These are phyloP conservation scores for Mus caroli DNA, from an alignment of 2,797 vertebrate genomes.

Conservation along the genomic window DNA sequence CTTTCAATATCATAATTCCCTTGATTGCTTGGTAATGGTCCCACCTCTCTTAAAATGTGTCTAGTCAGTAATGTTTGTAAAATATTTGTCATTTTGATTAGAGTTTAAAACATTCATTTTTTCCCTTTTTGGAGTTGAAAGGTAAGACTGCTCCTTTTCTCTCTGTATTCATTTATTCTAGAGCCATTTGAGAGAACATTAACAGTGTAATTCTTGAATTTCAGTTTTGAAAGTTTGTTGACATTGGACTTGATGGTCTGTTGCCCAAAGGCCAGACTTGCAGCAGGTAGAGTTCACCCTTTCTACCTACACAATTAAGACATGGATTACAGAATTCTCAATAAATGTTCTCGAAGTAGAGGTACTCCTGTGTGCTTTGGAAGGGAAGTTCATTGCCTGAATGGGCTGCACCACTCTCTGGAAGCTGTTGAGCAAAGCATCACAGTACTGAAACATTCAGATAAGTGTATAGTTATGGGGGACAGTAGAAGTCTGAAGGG, in stretches of 20 bases:
- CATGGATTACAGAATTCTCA: slow-evolving; percentile 66
- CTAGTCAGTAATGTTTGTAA: slow-evolving; percentile 55
- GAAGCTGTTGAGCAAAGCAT: background rate
- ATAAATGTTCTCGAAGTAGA: slow-evolving; percentile 42
- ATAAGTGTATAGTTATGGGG: background rate
- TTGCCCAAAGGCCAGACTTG: slow-evolving; percentile 40
- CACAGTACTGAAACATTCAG: background rate
- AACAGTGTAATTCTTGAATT: slow-evolving; percentile 48
- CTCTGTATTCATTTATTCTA: slow-evolving; percentile 20
- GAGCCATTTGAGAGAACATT: slow-evolving; percentile 57
- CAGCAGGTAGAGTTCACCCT: background rate
- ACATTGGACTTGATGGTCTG: slow-evolving; percentile 75
- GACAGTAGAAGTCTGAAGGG: background rate
- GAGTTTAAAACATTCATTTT: slow-evolving; percentile 8
- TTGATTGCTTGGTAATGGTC: background rate
- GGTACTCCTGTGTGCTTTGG: background rate
- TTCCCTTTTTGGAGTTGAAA: slow-evolving; percentile 32
- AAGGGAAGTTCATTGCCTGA: slow-evolving; percentile 47
- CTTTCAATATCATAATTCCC: slow-evolving; percentile 56
- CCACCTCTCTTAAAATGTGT: background rate
- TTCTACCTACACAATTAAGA: slow-evolving; percentile 66
- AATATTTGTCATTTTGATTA: slow-evolving; percentile 57
- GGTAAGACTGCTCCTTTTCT: background rate
- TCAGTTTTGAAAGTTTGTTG: slow-evolving; percentile 67
- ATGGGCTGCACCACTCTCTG: background rate